These are phyloP conservation scores for Drosophila kurseongensis DNA, from an alignment of 1,140 invertebrate genomes.

Conservation along the genomic window DNA sequence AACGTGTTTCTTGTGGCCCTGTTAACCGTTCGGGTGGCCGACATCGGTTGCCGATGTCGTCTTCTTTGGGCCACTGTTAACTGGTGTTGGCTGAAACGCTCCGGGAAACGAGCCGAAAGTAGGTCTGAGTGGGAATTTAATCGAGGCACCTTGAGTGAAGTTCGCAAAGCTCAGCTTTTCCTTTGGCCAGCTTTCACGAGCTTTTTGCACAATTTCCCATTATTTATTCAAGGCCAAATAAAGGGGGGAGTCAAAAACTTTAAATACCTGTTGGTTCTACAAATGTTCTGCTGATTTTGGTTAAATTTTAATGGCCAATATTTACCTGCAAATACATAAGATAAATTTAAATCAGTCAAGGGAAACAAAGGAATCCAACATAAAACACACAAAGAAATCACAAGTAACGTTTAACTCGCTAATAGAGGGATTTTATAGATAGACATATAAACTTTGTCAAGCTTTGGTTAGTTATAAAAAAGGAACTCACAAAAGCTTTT, in stretches of 20 bases:
- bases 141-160: conserved; percentile 32
- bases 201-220: conserved; percentile 20
- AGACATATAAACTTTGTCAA: conserved; percentile 37
- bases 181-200: conserved; percentile 11
- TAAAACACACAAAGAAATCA: conserved; percentile 41
- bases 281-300: conserved; percentile 10
- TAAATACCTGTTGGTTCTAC: conserved; percentile 16
- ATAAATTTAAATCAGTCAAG: conserved; percentile 28
- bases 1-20: conserved; percentile 48
- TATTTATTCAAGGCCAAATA: conserved; percentile 16
- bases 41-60: conserved; percentile 39
- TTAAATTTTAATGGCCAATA: conserved; percentile 49
- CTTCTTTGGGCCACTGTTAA: conserved; percentile 64
- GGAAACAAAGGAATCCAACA: background rate
- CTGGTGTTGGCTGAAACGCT: conserved; percentile 37
- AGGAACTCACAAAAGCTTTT: conserved; percentile 1
- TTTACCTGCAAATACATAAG: conserved; percentile 71
- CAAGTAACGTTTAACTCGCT: conserved; percentile 33
- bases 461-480: conserved; percentile 29
- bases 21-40: conserved; percentile 45
- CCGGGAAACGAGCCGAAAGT: conserved; percentile 51
- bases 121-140: conserved; percentile 59
- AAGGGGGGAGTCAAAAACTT: background rate
- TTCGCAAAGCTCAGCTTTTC: conserved; percentile 22
- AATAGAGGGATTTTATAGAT: conserved; percentile 39